Conservation (phyloP, 2,888 invertebrate species). For the Hermaeophaga mercurialis region DNA sequence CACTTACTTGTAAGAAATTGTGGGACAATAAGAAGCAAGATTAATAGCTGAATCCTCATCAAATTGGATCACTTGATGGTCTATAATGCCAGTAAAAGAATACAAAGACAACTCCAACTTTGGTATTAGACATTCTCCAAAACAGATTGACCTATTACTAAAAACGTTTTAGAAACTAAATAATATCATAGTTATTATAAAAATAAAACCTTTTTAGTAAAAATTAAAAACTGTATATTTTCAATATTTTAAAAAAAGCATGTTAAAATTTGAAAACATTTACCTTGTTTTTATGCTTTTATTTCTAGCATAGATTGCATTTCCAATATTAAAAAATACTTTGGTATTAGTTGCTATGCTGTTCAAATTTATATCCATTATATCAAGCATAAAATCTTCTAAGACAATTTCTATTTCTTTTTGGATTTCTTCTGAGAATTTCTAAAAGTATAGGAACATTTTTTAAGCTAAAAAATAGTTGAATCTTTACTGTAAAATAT, state of each 20-base stretch:
- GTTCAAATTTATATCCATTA: slow-evolving; percentile 28
- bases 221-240: background rate
- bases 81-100: slow-evolving; percentile 25
- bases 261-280: background rate
- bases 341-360: slow-evolving; percentile 35
- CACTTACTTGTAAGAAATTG: slow-evolving; percentile 9
- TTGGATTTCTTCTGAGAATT: slow-evolving; percentile 5
- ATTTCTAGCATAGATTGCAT: slow-evolving; percentile 32
- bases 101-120: slow-evolving; percentile 23
- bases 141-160: slow-evolving; percentile 29
- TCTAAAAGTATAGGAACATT: slow-evolving; percentile 22
- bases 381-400: slow-evolving; percentile 31
- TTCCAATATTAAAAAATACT: slow-evolving; percentile 31
- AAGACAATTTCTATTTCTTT: slow-evolving; percentile 25
- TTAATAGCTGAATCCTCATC: slow-evolving; percentile 14
- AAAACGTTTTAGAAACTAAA: too few relatives aligned
- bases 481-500: slow-evolving; percentile 26
- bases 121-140: slow-evolving; percentile 31
- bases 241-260: background rate
- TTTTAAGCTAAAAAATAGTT: too few relatives aligned
- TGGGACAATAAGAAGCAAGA: slow-evolving; percentile 8
- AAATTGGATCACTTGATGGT: slow-evolving; percentile 18
- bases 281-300: slow-evolving; percentile 34
- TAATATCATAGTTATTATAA: too few relatives aligned
- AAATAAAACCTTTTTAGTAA: slow-evolving; percentile 6